A percentile compares a stretch with the other conserved stretches of the same genome.
These are phyloP conservation scores for Gallinago undulata DNA, from an alignment of 2,113 vertebrate genomes.

Conservation along the genomic window DNA sequence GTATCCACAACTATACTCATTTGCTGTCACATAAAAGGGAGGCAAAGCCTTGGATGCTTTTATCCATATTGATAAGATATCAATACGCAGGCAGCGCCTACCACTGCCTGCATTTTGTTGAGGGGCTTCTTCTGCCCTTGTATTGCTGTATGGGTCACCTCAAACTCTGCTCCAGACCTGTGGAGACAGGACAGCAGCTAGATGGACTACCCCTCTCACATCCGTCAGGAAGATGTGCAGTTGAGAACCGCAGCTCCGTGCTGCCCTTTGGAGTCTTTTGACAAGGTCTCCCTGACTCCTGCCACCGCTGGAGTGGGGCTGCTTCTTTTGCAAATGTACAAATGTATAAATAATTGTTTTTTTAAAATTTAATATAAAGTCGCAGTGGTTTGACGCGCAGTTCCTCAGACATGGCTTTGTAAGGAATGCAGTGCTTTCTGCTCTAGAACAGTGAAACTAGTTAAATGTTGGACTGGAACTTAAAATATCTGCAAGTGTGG, in stretches of 20 bases:
- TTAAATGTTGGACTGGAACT: not conserved
- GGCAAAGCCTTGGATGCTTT: not conserved
- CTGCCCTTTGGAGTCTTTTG: not conserved
- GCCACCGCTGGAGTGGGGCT: not conserved
- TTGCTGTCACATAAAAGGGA: not conserved
- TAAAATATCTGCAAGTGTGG: not conserved
- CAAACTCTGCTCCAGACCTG: not conserved
- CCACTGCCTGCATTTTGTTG: not conserved
- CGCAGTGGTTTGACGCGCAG: fast-evolving
- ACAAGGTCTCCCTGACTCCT: not conserved
- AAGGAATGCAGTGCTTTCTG: not conserved
- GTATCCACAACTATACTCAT: not conserved
- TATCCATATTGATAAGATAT: not conserved
- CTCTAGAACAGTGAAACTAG: not conserved
- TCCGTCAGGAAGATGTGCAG: not conserved
- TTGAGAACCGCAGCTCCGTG: fast-evolving
- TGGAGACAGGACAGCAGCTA: not conserved
- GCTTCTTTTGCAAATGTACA: not conserved
- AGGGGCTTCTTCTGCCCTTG: not conserved
- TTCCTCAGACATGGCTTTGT: not conserved
- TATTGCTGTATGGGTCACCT: not conserved
- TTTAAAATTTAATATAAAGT: not conserved
- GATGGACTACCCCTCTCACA: fast-evolving
- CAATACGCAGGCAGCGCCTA: not conserved
- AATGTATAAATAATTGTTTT: fast-evolving